Evolutionary conservation across 2,888 invertebrate species (phyloP).

Genomic region (Torymus tubicola): DNA sequence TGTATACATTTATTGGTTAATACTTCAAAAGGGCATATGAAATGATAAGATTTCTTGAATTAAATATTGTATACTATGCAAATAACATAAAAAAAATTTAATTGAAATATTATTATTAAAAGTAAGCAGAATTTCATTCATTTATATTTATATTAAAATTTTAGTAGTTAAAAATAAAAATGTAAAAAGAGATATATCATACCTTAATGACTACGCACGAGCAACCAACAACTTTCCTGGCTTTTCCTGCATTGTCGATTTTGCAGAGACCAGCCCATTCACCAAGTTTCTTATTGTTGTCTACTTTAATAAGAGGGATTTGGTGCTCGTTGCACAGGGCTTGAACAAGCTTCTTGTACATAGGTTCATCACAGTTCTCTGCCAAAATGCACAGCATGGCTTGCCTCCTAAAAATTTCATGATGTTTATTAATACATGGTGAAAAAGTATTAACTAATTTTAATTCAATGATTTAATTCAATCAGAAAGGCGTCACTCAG

Average conservation of each 20-base stretch:
- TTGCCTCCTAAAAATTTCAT: constrained; percentile 84
- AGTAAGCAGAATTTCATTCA: too few species aligned
- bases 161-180: too few species aligned
- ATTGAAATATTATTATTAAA: too few species aligned
- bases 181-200: constrained; percentile 46
- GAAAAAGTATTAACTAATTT: too few species aligned
- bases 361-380: constrained; percentile 98
- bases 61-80: too few species aligned
- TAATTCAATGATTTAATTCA: neutral
- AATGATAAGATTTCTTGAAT: too few species aligned
- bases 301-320: constrained; percentile 97
- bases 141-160: too few species aligned
- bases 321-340: constrained; percentile 99
- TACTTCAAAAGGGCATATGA: too few species aligned
- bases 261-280: constrained; percentile 99
- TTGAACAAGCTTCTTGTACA: constrained; percentile 97
- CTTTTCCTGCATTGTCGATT: constrained; percentile 99
- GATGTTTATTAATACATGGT: constrained; percentile 13
- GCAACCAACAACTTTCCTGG: constrained; percentile 98
- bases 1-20: too few species aligned
- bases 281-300: constrained; percentile 98
- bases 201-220: constrained; percentile 98
- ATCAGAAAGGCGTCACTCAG: constrained; percentile 71
- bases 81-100: too few species aligned
- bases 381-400: constrained; percentile 97